Percentiles rank a stretch among this genome's conserved stretches.
These are phyloP conservation scores for Helleia helle DNA, from an alignment of 2,888 invertebrate species.

Conservation along the genomic window DNA sequence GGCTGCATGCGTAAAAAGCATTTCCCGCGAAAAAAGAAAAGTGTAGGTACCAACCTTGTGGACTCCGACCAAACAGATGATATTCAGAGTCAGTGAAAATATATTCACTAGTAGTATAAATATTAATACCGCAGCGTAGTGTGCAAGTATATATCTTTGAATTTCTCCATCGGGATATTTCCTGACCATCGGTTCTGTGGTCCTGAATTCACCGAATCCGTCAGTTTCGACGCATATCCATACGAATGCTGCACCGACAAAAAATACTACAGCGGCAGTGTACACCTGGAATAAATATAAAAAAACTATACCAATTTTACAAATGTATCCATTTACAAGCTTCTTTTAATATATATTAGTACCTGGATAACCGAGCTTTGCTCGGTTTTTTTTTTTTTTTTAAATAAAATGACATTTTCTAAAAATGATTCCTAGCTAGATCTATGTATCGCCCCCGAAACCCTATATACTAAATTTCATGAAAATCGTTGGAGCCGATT, in stretches of 20 bases:
- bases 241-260: not conserved
- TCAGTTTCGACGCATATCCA: not conserved
- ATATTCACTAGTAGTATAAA: not conserved
- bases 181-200: not conserved
- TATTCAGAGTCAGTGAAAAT: not conserved
- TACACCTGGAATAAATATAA: not conserved
- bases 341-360: no score
- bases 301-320: no score
- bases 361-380: no score
- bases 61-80: not conserved
- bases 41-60: constrained; percentile 1
- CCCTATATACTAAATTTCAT: no score
- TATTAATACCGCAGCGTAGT: not conserved
- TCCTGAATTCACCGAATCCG: not conserved
- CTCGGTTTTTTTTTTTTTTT: no score
- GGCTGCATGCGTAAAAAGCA: no score
- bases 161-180: not conserved
- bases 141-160: not conserved
- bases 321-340: no score
- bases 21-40: no score
- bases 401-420: no score
- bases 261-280: not conserved
- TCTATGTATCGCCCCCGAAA: no score
- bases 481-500: no score
- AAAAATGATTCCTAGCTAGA: no score